Evolutionary conservation across 35 echinoderm and acorn worm genomes (phyloP).

Genomic region (Lytechinus variegatus): DNA sequence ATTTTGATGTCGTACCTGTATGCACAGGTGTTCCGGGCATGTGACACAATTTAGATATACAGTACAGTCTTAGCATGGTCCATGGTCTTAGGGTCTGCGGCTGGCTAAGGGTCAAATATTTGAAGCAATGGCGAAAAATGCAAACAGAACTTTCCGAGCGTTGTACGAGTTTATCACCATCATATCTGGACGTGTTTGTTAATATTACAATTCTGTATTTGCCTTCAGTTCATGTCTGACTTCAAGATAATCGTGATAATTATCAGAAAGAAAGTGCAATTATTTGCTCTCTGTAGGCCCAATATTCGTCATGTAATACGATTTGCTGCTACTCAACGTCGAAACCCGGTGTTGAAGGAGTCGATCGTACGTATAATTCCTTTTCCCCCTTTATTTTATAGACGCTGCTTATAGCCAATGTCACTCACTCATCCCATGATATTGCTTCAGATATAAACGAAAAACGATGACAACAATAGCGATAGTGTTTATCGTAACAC

Average conservation of each 20-base stretch:
- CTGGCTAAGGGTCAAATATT: constrained; percentile 4
- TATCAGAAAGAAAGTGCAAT: background rate
- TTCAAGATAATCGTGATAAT: background rate
- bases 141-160: background rate
- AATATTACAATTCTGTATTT: background rate
- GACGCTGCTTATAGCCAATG: no score
- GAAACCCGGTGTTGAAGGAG: no score
- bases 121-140: background rate
- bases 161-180: background rate
- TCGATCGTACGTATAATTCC: no score
- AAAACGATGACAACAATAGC: no score
- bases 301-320: no score
- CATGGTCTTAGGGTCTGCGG: no score
- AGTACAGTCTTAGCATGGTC: no score
- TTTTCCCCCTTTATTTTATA: no score
- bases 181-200: background rate
- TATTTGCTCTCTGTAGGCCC: background rate
- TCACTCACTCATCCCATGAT: no score
- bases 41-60: constrained; percentile 23
- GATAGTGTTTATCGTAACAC: no score
- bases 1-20: background rate
- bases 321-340: no score
- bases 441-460: no score
- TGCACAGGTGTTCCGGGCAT: background rate
- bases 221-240: background rate